These are phyloP conservation scores for Scaptodrosophila latifasciaeformis DNA, from an alignment of 2,888 invertebrate genomes.

Conservation along the genomic window DNA sequence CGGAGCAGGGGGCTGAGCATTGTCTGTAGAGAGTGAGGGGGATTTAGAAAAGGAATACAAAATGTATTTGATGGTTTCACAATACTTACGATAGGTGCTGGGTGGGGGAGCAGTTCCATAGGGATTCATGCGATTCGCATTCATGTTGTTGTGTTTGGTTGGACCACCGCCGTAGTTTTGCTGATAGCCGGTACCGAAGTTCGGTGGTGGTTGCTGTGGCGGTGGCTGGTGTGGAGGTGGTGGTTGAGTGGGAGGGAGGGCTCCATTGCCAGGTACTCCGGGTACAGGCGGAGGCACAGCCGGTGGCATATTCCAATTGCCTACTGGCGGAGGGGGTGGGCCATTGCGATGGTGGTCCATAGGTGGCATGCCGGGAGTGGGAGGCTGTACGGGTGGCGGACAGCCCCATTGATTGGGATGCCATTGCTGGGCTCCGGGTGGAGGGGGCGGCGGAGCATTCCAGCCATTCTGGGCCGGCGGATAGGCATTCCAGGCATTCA, in stretches of 20 bases:
- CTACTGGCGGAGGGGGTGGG: conserved; percentile 51
- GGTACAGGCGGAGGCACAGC: conserved; percentile 46
- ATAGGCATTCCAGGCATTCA: conserved; percentile 66
- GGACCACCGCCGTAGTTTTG: conserved; percentile 90
- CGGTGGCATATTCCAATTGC: conserved; percentile 53
- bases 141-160: conserved; percentile 81
- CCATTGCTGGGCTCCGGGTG: conserved; percentile 59
- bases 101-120: conserved; percentile 70
- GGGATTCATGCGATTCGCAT: conserved; percentile 83
- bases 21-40: conserved; percentile 31
- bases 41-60: not conserved
- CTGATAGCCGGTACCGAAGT: conserved; percentile 82
- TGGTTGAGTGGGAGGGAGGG: conserved; percentile 39
- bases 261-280: conserved; percentile 26
- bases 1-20: conserved; percentile 43
- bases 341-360: conserved; percentile 45
- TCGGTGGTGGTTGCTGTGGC: conserved; percentile 51
- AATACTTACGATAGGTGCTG: conserved; percentile 52
- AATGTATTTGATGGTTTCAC: not conserved
- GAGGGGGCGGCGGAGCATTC: conserved; percentile 66
- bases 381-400: conserved; percentile 53
- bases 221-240: conserved; percentile 47
- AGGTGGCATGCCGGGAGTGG: conserved; percentile 42
- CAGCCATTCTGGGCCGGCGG: conserved; percentile 65
- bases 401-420: conserved; percentile 61